Conservation (phyloP, 2,888 invertebrate species). For the Fragum whitleyi region DNA sequence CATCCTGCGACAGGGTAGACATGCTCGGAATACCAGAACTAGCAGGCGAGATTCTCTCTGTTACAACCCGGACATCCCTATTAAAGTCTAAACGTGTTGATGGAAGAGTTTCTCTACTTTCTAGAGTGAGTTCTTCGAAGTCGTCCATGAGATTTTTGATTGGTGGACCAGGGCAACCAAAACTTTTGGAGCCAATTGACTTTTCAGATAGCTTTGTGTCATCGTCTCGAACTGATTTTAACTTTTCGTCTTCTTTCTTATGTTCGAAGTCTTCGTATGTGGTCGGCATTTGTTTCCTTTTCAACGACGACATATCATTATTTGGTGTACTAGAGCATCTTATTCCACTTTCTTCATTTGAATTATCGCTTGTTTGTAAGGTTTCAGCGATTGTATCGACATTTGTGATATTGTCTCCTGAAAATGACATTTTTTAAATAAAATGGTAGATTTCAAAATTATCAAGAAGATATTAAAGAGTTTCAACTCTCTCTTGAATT, state of each 20-base stretch:
- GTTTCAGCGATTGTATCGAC: too few species aligned
- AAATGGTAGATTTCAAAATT: too few species aligned
- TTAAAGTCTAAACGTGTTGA: neutral
- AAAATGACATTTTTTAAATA: too few species aligned
- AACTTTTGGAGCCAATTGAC: neutral
- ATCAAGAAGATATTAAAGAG: too few species aligned
- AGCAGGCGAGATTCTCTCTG: neutral
- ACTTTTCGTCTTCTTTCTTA: neutral
- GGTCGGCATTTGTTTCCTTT: neutral
- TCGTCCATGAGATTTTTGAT: neutral
- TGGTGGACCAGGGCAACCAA: conserved; percentile 1
- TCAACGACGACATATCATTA: neutral
- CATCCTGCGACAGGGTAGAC: conserved; percentile 22
- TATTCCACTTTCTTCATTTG: neutral
- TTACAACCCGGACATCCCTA: neutral
- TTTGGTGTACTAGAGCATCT: neutral
- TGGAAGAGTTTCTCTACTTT: neutral
- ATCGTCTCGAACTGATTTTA: neutral
- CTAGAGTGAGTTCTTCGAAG: neutral
- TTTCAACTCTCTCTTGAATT: too few species aligned
- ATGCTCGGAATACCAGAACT: neutral
- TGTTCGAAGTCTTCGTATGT: neutral
- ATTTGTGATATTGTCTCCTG: too few species aligned
- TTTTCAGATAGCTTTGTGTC: neutral
- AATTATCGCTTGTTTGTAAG: too few species aligned